Evolutionary conservation across 2,888 invertebrate genomes (phyloP).

Genomic region (Andricus curvator): DNA sequence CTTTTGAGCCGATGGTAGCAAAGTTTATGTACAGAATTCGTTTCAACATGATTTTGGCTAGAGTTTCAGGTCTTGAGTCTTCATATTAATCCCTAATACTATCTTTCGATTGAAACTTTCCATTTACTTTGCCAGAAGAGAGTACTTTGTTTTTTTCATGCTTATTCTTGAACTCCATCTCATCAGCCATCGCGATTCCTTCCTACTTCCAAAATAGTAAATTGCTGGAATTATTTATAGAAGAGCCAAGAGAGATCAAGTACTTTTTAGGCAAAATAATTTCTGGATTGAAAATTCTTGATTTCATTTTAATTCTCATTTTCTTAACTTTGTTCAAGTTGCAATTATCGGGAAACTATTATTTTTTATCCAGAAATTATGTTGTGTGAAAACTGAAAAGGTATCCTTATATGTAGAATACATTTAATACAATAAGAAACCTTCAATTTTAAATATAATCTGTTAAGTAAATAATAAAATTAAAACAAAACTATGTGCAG

Average conservation of each 20-base stretch:
- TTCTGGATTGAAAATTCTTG: no score
- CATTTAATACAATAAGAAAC: no score
- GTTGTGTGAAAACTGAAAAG: no score
- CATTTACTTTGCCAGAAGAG: slow-evolving; percentile 1
- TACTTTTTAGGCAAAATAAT: no score
- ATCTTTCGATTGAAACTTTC: neutral
- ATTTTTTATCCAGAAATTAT: no score
- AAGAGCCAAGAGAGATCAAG: neutral
- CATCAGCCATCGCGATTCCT: slow-evolving; percentile 37
- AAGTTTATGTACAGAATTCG: slow-evolving; percentile 67
- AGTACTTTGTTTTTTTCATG: slow-evolving; percentile 22
- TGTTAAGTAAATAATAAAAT: no score
- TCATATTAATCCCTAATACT: slow-evolving; percentile 12
- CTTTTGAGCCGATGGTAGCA: slow-evolving; percentile 70
- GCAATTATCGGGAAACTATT: no score
- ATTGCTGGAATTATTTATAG: slow-evolving; percentile 40
- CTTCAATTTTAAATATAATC: no score
- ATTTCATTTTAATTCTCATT: no score
- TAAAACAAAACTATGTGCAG: no score
- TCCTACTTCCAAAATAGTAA: slow-evolving; percentile 31
- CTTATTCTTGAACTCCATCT: slow-evolving; percentile 26
- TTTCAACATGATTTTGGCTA: slow-evolving; percentile 62
- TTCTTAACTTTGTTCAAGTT: no score
- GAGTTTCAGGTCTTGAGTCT: neutral
- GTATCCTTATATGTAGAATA: no score